These are phyloP conservation scores for Clistopyga incitator DNA, from an alignment of 2,888 invertebrate species.

Conservation along the genomic window DNA sequence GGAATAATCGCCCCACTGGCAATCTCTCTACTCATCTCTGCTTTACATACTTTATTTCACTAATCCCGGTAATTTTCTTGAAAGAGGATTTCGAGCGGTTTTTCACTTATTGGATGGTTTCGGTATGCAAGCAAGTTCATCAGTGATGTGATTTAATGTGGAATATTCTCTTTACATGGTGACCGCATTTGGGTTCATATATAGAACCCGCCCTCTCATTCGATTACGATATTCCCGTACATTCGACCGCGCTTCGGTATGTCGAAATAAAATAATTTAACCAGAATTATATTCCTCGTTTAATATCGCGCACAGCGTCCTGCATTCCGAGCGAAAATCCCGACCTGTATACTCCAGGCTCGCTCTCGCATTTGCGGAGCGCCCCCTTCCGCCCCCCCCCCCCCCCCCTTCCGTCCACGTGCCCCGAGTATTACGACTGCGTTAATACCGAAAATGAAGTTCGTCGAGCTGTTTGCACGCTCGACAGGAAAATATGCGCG, in stretches of 20 bases:
- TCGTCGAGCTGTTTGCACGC: slow-evolving; percentile 37
- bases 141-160: slow-evolving; percentile 6
- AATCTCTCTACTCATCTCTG: no score
- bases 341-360: slow-evolving; percentile 18
- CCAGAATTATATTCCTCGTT: slow-evolving; percentile 55
- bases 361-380: slow-evolving; percentile 43
- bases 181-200: slow-evolving; percentile 1
- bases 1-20: no score
- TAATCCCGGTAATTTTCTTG: no score
- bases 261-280: slow-evolving; percentile 61
- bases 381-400: slow-evolving; percentile 30
- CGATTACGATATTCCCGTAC: slow-evolving; percentile 25
- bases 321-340: slow-evolving; percentile 50
- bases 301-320: slow-evolving; percentile 53
- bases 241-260: slow-evolving; percentile 24
- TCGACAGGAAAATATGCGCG: slow-evolving; percentile 57
- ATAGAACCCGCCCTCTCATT: slow-evolving; percentile 37
- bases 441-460: slow-evolving; percentile 67
- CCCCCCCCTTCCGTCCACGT: slow-evolving; percentile 31
- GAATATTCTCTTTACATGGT: slow-evolving; percentile 27
- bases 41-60: no score
- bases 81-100: background rate
- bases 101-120: background rate
- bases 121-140: background rate
- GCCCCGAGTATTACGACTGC: slow-evolving; percentile 30